phyloP scores from a whole-genome alignment of 2,113 vertebrate species.

The Nesoenas mayeri region DNA sequence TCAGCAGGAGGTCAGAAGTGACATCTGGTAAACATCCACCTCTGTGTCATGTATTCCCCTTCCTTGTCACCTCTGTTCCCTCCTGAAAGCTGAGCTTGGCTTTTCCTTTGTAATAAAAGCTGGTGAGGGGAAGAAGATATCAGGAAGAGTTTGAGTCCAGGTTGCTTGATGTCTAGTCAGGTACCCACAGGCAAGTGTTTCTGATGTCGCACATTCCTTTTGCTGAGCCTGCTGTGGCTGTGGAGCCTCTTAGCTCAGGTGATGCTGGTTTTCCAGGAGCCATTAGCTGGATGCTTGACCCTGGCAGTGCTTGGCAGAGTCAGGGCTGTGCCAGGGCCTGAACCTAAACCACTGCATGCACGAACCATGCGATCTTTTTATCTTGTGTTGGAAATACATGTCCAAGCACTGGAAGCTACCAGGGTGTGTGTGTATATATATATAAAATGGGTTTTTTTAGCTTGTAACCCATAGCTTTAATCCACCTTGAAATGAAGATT shows the following conservation, averaged over 20 bases:
- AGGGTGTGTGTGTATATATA: too few species aligned
- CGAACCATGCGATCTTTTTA: fast-evolving
- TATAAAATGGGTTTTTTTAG: too few species aligned
- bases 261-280: neutral
- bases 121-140: neutral
- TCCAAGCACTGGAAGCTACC: neutral
- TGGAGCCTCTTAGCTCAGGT: neutral
- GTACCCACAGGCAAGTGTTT: neutral
- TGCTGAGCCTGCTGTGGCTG: neutral
- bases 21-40: neutral
- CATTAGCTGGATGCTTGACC: neutral
- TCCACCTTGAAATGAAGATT: neutral
- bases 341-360: neutral
- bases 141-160: neutral
- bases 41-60: neutral
- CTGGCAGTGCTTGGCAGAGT: neutral
- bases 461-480: neutral
- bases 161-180: neutral
- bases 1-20: neutral
- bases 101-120: neutral
- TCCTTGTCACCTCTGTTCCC: neutral
- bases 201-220: neutral
- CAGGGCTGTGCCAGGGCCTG: neutral
- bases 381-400: neutral
- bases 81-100: neutral